Percentiles rank a stretch among this genome's conserved stretches.
phyloP scores from a whole-genome alignment of 2,888 invertebrate genomes.

The Balanococcus diminutus region DNA sequence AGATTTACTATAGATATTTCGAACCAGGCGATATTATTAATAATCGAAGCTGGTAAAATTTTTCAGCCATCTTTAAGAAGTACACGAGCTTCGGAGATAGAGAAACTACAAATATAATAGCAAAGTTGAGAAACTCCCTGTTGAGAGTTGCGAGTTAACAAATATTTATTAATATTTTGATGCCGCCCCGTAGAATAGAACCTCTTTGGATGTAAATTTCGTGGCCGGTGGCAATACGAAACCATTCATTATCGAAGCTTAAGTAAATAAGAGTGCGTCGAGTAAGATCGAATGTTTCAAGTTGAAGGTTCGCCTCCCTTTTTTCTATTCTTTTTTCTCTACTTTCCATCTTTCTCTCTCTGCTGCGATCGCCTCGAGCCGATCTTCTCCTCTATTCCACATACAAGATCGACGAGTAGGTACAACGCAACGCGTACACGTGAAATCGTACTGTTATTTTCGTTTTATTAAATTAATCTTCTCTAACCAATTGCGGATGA shows the following conservation, averaged over 20 bases:
- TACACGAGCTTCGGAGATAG: background rate
- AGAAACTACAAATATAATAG: background rate
- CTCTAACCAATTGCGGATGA: slow-evolving; percentile 29
- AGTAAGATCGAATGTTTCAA: slow-evolving; percentile 43
- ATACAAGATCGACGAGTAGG: slow-evolving; percentile 14
- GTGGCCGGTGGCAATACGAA: slow-evolving; percentile 48
- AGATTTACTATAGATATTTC: background rate
- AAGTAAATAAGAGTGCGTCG: slow-evolving; percentile 46
- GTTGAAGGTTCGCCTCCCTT: slow-evolving; percentile 42
- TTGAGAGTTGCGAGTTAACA: slow-evolving; percentile 22
- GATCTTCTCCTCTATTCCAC: slow-evolving; percentile 15
- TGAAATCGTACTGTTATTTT: slow-evolving; percentile 26
- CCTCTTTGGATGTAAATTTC: slow-evolving; percentile 53
- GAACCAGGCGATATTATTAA: background rate
- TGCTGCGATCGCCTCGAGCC: background rate
- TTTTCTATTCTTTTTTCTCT: background rate
- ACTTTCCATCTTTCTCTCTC: background rate
- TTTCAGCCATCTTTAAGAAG: background rate
- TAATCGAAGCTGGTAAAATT: background rate
- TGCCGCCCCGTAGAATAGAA: slow-evolving; percentile 30
- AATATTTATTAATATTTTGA: slow-evolving; percentile 53
- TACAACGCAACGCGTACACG: slow-evolving; percentile 1
- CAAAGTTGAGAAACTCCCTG: background rate
- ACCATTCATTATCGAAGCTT: slow-evolving; percentile 52
- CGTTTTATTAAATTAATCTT: slow-evolving; percentile 53